Conservation (phyloP, 2,113 vertebrate species). For the Elephas maximus region DNA sequence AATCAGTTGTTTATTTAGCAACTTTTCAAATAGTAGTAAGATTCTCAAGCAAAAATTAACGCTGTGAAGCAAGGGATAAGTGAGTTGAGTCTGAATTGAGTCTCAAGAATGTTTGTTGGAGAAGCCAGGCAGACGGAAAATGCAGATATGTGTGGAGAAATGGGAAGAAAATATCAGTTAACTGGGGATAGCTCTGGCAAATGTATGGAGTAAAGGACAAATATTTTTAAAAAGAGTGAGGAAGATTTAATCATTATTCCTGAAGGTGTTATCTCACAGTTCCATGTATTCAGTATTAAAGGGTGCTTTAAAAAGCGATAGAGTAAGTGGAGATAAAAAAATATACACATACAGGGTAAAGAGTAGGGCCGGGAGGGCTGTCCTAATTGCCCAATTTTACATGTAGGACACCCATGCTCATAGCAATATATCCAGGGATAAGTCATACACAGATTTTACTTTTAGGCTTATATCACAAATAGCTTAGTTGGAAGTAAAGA, state of each 20-base stretch:
- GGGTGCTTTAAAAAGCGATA: slow-evolving; percentile 42
- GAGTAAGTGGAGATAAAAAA: background rate
- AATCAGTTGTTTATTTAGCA: background rate
- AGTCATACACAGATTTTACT: background rate
- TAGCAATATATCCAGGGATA: background rate
- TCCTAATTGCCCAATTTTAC: background rate
- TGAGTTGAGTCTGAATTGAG: background rate
- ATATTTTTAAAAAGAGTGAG: background rate
- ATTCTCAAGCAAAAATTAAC: background rate
- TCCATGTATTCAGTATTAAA: background rate
- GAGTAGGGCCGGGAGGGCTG: background rate
- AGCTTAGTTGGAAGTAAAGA: slow-evolving; percentile 6
- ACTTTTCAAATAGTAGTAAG: background rate
- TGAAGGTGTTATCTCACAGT: background rate
- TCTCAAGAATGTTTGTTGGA: background rate
- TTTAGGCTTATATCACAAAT: background rate
- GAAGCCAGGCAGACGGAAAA: background rate
- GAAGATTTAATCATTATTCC: background rate
- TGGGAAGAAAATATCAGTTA: background rate
- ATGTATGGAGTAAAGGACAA: background rate
- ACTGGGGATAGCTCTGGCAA: background rate
- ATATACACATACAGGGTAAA: background rate
- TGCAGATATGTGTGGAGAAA: background rate
- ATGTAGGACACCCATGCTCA: background rate
- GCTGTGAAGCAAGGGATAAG: background rate